A percentile compares a stretch with the other conserved stretches of the same genome.
These are phyloP conservation scores for Periophthalmodon schlosseri DNA, from an alignment of 2,113 vertebrate genomes.

Conservation along the genomic window DNA sequence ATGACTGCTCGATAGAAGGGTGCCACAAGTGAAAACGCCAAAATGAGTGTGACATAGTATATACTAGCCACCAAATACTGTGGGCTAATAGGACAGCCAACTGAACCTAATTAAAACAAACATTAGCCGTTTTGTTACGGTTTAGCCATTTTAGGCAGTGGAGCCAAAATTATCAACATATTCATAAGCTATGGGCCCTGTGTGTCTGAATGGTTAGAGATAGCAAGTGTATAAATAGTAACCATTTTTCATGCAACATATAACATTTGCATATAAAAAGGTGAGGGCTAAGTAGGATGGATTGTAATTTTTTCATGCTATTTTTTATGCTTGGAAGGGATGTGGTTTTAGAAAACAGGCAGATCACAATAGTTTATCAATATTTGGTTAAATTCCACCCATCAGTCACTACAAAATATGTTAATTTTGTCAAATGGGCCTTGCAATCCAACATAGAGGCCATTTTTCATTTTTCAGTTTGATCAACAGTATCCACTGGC, in stretches of 20 bases:
- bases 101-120: background rate
- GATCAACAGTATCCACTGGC: background rate
- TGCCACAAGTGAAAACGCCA: background rate
- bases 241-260: background rate
- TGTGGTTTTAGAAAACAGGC: background rate
- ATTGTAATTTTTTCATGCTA: no score
- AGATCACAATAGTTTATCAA: background rate
- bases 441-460: no score
- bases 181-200: background rate
- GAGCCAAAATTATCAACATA: constrained; percentile 11
- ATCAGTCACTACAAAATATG: no score
- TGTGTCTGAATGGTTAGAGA: background rate
- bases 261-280: no score
- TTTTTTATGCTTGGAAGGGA: no score
- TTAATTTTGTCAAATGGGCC: no score
- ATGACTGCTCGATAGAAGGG: background rate
- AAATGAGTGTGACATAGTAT: background rate
- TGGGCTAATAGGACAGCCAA: constrained; percentile 5
- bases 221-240: background rate
- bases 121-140: no score
- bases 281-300: no score
- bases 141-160: no score
- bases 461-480: background rate
- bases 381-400: no score
- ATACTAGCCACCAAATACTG: background rate